Base-by-base conservation (phyloP, 2,888 invertebrate genomes). In the Caenorhabditis sp. region DNA sequence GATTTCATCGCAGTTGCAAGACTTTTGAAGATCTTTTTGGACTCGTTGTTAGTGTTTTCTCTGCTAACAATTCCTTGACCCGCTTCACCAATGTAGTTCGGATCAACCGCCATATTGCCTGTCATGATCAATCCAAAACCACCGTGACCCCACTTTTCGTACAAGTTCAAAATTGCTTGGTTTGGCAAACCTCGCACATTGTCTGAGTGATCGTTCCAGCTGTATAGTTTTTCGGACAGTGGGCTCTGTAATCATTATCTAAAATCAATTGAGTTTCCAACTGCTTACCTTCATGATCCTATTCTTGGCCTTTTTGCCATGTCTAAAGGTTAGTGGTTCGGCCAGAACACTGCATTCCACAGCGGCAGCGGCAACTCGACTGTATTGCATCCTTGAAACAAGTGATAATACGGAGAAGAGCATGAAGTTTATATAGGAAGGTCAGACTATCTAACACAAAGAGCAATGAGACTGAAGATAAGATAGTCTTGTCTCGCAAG, bases 101-200 rank as follows among this genome's bases (percentile, higher is more conserved):
- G 82, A 51, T 85, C 80, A 0, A 77, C 74, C 2, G 50, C 64
- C n/a, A 82, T 50, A 32, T 85, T 88, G 50, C 88, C 89, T 32
- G 85, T 88, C 11, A 88, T 32, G 18, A 89, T 78, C 20, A 89
- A 26, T 15, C 89, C 89, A 53, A 83, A 89, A 1, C 83, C 86
- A 9, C 88, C 88, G 26, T 84, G 77, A n/a, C 80, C 84, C 84
- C 85, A 89, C 22, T 89, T 88, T 6, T 72, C 67, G 67, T 89
- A 89, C 24, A 85, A 64, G 62, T 84, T 85, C 18, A 84, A 65
- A n/a, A 85, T 76, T 51, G 68, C 51, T 35, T 78, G 67, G 3
- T 79, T 85, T 1, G 86, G 85, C 50, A 85, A 71, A 9, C 88
- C 88, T 22, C 72, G 44, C 5, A 11, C 32, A 9, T 65, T 62